Percentiles rank a stretch among this genome's conserved stretches.
These are phyloP conservation scores for Brenthis hecate DNA, from an alignment of 2,888 invertebrate genomes.

Conservation along the genomic window DNA sequence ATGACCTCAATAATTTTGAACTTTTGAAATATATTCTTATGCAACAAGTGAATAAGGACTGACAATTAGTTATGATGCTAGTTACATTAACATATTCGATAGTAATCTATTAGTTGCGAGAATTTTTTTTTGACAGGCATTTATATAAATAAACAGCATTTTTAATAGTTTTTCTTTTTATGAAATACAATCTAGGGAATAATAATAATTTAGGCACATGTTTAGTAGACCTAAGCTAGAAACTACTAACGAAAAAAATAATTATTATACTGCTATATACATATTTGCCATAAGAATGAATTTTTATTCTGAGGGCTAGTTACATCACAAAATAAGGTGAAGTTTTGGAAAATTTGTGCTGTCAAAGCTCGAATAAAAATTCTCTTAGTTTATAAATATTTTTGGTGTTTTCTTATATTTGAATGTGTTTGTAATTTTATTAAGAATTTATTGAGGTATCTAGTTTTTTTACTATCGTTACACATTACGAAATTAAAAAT, in stretches of 20 bases:
- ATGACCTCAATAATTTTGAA: slow-evolving; percentile 66
- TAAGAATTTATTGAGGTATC: slow-evolving; percentile 20
- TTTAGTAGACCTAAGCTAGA: slow-evolving; percentile 36
- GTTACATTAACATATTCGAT: slow-evolving; percentile 55
- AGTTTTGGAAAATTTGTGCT: slow-evolving; percentile 19
- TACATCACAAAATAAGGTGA: slow-evolving; percentile 26
- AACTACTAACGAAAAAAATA: slow-evolving; percentile 23
- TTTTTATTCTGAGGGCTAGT: slow-evolving; percentile 28
- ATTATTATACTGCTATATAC: slow-evolving; percentile 22
- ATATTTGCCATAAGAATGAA: slow-evolving; percentile 26
- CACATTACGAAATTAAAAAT: slow-evolving; percentile 50
- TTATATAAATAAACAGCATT: slow-evolving; percentile 47
- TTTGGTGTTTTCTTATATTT: slow-evolving; percentile 28
- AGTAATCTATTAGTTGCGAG: slow-evolving; percentile 55
- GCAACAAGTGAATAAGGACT: slow-evolving; percentile 73
- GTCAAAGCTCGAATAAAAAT: slow-evolving; percentile 25
- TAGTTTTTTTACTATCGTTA: slow-evolving; percentile 28
- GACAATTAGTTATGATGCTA: slow-evolving; percentile 61
- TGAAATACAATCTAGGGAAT: slow-evolving; percentile 29
- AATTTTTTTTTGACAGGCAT: slow-evolving; percentile 51
- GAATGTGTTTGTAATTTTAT: slow-evolving; percentile 24
- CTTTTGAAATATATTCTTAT: slow-evolving; percentile 65
- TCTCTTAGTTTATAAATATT: slow-evolving; percentile 23
- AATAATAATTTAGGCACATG: slow-evolving; percentile 32
- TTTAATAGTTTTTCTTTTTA: slow-evolving; percentile 39